Conservation (phyloP, 2,113 vertebrate genomes). For the Conger conger region DNA sequence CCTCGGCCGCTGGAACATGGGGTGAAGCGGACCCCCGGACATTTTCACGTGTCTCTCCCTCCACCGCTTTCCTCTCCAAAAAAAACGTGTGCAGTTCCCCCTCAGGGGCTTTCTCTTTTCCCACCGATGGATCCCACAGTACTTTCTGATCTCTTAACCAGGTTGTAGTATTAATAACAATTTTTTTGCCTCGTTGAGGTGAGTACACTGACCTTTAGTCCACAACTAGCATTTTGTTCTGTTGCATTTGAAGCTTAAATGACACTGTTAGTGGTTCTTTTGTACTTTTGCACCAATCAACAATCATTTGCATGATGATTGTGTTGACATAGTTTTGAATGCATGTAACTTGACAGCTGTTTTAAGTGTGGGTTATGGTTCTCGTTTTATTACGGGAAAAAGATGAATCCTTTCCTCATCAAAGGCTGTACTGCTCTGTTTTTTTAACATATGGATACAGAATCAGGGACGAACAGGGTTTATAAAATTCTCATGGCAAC, state of each 20-base stretch:
- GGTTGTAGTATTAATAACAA: constrained; percentile 19
- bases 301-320: neutral
- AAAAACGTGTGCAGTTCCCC: neutral
- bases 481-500: neutral
- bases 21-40: neutral
- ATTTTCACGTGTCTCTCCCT: neutral
- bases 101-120: neutral
- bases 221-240: neutral
- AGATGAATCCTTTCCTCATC: constrained; percentile 3
- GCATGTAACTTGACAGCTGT: neutral
- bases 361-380: neutral
- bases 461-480: neutral
- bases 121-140: constrained; percentile 19
- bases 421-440: neutral
- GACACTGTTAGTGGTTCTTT: neutral
- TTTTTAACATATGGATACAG: neutral
- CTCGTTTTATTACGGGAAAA: constrained; percentile 57
- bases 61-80: neutral
- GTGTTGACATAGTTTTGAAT: neutral
- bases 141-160: constrained; percentile 26
- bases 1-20: neutral
- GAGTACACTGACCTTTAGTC: constrained; percentile 38
- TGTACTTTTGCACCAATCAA: neutral
- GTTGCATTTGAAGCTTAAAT: neutral
- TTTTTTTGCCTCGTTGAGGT: constrained; percentile 47